Evolutionary conservation across 2,888 invertebrate species (phyloP).

Genomic region (Thymelicus lineola): DNA sequence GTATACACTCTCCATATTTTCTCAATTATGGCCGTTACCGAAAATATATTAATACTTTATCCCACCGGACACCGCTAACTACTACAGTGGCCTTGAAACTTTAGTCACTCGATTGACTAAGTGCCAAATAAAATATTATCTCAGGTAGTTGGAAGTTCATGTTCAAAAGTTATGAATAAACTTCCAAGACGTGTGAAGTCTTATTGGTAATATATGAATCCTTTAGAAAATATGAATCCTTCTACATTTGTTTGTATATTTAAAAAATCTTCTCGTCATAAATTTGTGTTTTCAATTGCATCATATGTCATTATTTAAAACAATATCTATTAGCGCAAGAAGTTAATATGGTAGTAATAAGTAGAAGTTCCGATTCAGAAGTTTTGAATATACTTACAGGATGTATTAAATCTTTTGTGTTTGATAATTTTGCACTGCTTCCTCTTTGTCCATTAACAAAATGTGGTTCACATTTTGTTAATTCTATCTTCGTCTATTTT

Average conservation of each 20-base stretch:
- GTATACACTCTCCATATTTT: slow-evolving; percentile 26
- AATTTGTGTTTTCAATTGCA: too few relatives aligned
- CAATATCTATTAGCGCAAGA: too few relatives aligned
- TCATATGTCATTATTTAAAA: too few relatives aligned
- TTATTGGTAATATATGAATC: not conserved
- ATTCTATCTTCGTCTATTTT: too few relatives aligned
- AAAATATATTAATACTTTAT: slow-evolving; percentile 38
- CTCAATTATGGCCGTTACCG: slow-evolving; percentile 35
- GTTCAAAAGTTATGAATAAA: slow-evolving; percentile 41
- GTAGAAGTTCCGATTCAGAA: too few relatives aligned
- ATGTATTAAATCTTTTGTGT: too few relatives aligned
- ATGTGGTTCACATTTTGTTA: too few relatives aligned
- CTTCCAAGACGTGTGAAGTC: slow-evolving; percentile 35
- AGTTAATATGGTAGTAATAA: too few relatives aligned
- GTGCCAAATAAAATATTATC: slow-evolving; percentile 74
- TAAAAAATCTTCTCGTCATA: too few relatives aligned
- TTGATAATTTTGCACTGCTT: too few relatives aligned
- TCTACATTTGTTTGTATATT: slow-evolving; percentile 27
- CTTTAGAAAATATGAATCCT: slow-evolving; percentile 32
- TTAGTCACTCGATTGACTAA: slow-evolving; percentile 56
- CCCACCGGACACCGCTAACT: slow-evolving; percentile 43
- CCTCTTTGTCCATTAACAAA: too few relatives aligned
- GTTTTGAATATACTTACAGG: too few relatives aligned
- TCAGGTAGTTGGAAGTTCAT: slow-evolving; percentile 42
- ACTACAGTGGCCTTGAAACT: slow-evolving; percentile 57